Evolutionary conservation across 2,888 invertebrate species (phyloP).

Genomic region (Hyposoter dolosus): DNA sequence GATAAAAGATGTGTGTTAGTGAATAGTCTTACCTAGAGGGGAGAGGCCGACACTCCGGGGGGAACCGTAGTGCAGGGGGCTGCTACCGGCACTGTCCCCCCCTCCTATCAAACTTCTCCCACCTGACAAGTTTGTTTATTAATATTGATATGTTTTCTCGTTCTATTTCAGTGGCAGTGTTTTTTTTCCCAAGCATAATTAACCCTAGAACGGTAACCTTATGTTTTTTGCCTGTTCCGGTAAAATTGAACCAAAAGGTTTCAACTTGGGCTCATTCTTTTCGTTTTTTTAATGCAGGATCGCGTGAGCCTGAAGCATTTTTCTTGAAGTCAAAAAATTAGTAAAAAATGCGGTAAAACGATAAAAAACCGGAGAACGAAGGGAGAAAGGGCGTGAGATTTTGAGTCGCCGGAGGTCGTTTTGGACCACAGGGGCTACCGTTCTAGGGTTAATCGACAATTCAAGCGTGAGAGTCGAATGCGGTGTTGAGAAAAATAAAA

Average conservation of each 20-base stretch:
- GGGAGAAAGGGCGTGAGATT: too few species aligned
- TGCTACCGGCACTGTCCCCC: conserved; percentile 86
- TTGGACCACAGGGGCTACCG: too few species aligned
- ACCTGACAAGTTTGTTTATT: conserved; percentile 81
- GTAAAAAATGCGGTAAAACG: too few species aligned
- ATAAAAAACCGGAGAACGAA: too few species aligned
- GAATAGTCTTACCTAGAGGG: conserved; percentile 85
- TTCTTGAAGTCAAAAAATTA: too few species aligned
- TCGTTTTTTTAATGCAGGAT: too few species aligned
- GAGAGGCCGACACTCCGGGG: conserved; percentile 87
- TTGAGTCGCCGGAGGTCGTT: too few species aligned
- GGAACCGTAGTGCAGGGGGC: conserved; percentile 86
- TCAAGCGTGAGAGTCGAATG: conserved; percentile 60
- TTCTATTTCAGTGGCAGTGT: conserved; percentile 30
- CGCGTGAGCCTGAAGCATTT: too few species aligned
- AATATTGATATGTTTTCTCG: conserved; percentile 70
- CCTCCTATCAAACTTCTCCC: conserved; percentile 83
- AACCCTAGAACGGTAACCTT: too few species aligned
- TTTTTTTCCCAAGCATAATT: conserved; percentile 43
- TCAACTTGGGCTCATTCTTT: too few species aligned
- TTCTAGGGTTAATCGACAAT: conserved; percentile 37
- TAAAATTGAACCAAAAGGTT: too few species aligned
- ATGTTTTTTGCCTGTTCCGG: too few species aligned
- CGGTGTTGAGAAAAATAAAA: conserved; percentile 23
- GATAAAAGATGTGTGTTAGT: conserved; percentile 69